Evolutionary conservation across 1,140 invertebrate genomes (phyloP).

Genomic region (Euura saliciscinereae): DNA sequence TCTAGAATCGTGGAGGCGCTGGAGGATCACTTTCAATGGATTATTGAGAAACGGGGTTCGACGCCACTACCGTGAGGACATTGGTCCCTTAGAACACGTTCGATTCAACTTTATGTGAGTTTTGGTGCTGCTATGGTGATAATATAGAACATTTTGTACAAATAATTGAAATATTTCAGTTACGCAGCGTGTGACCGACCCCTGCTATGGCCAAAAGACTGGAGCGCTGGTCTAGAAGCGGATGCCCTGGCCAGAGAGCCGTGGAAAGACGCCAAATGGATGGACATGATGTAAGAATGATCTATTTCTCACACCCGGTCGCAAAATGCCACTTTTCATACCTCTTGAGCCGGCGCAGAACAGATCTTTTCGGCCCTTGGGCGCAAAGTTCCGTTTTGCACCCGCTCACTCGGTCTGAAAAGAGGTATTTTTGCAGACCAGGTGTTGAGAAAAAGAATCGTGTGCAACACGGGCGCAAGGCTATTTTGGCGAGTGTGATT

Average conservation of each 20-base stretch:
- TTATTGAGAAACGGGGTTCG: constrained; percentile 54
- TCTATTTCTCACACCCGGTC: too few relatives aligned
- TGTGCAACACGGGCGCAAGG: too few relatives aligned
- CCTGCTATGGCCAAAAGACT: constrained; percentile 58
- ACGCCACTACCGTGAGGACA: constrained; percentile 33
- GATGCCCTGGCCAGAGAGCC: constrained; percentile 63
- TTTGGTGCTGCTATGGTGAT: not conserved
- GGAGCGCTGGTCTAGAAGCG: constrained; percentile 57
- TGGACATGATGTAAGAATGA: constrained; percentile 42
- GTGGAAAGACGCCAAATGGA: constrained; percentile 58
- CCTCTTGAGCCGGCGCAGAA: too few relatives aligned
- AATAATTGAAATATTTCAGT: constrained; percentile 49
- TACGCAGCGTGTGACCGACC: constrained; percentile 63
- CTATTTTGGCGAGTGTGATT: too few relatives aligned
- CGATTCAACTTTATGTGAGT: constrained; percentile 57
- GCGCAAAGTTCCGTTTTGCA: too few relatives aligned
- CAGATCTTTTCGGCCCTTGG: too few relatives aligned
- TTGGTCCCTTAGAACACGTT: constrained; percentile 55
- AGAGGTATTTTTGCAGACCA: too few relatives aligned
- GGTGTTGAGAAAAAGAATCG: too few relatives aligned
- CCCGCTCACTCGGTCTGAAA: too few relatives aligned
- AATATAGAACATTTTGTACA: constrained; percentile 12
- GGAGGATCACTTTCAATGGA: constrained; percentile 68
- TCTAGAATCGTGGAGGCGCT: constrained; percentile 58
- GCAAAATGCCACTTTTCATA: too few relatives aligned